Evolutionary conservation across 2,797 vertebrate genomes (phyloP).

Genomic region (Arctocebus calabarensis): DNA sequence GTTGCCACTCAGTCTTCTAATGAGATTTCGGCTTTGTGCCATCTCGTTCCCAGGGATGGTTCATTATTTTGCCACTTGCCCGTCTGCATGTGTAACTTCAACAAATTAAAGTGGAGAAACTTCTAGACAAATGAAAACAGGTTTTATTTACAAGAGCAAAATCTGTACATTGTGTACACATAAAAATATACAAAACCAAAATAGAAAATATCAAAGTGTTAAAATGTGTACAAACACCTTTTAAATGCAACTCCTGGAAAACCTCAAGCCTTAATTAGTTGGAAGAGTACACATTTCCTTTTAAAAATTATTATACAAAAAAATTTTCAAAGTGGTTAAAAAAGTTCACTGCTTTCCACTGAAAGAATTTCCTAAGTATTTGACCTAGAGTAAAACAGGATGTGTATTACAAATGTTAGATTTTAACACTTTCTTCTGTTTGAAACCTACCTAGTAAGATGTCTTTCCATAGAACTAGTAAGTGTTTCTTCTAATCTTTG

Average conservation of each 20-base stretch:
- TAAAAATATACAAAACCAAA: conserved; percentile 93
- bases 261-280: conserved; percentile 86
- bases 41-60: background rate
- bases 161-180: conserved; percentile 90
- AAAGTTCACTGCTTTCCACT: conserved; percentile 88
- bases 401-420: conserved; percentile 77
- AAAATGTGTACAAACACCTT: conserved; percentile 92
- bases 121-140: conserved; percentile 87
- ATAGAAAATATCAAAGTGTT: conserved; percentile 92
- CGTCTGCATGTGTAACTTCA: background rate
- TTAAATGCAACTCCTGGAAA: conserved; percentile 90
- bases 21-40: background rate
- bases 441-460: conserved; percentile 73
- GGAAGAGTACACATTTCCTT: conserved; percentile 87
- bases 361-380: conserved; percentile 83
- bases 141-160: conserved; percentile 91
- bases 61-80: background rate
- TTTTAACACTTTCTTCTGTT: conserved; percentile 81
- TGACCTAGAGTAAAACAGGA: conserved; percentile 77
- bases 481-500: conserved; percentile 60
- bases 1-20: background rate
- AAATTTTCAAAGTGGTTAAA: conserved; percentile 89
- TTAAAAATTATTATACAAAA: conserved; percentile 91
- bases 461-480: conserved; percentile 72
- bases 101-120: conserved; percentile 69